Evolutionary conservation across 2,113 vertebrate genomes (phyloP), one percentile per base, ranked within the genome.

Genomic region (Kryptolebias marmoratus): DNA sequence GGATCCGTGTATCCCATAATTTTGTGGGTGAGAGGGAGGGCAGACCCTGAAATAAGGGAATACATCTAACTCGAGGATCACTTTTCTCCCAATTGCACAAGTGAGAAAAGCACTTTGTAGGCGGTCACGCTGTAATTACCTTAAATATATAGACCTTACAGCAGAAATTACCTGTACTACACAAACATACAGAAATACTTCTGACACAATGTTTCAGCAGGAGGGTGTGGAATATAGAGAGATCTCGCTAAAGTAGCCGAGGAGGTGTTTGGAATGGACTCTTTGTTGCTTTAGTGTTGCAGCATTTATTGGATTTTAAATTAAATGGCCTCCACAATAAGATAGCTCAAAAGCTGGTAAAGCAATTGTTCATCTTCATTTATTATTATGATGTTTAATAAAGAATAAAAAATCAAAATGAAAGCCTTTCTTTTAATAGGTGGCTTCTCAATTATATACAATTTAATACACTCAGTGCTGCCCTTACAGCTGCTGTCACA

Each of bases 1-100:
- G 68, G 39, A 71, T 76, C 28, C 3, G 62, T 57, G 60, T 45
- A 66, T 66, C 49, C 71, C 78, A 61, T 88, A 67, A 88, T 88
- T 90, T 76, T 65, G 30, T 45, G 1, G 5, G 27, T 49, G 28
- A 57, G 64, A 64, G 1, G 31, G 53, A 45, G 18, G 7, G 50
- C 32, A 45, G 64, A 52, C 10, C 18, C 55, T 68, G 64, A 71
- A 28, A 28, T 4, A 50, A 5, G 12, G 16, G 60, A 47, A 61
- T 48, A 22, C 22, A 36, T 64, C 18, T 32, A 53, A 61, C 47
- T 48, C 22, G 44, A 0, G 3, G 71, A 66, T 67, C 18, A 64
- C 64, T 48, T 79, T 56, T 71, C 50, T 53, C 2, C 39, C 31
- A 42, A 11, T 54, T 36, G n/a, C 48, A 42, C 57, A 50, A 28